Conservation (phyloP, 2,797 vertebrate genomes). For the Sebastolobus altivelis region DNA sequence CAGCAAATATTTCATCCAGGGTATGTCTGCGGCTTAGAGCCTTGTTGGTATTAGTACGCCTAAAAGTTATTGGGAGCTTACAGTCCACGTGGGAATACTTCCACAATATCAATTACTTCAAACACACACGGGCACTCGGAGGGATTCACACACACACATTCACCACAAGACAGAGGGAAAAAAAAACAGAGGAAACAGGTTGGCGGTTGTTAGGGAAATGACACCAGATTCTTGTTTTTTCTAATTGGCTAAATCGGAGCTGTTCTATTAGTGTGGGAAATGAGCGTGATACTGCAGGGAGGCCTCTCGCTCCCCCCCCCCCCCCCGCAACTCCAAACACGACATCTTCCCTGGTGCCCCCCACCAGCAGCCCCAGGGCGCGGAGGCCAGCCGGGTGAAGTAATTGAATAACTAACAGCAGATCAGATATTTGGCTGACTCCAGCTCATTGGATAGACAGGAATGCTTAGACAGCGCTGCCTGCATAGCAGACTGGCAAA, state of each 20-base stretch:
- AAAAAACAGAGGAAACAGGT: constrained; percentile 53
- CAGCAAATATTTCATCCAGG: constrained; percentile 82
- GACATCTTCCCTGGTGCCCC: constrained; percentile 35
- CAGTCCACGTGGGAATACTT: constrained; percentile 72
- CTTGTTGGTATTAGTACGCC: constrained; percentile 75
- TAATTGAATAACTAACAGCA: constrained; percentile 79
- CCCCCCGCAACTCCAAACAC: neutral
- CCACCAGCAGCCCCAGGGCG: constrained; percentile 56
- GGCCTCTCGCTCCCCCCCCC: constrained; percentile 12
- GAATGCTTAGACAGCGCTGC: constrained; percentile 66
- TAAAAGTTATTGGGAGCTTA: constrained; percentile 79
- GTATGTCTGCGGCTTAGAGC: constrained; percentile 73
- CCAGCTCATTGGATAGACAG: constrained; percentile 67
- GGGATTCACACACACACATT: constrained; percentile 50
- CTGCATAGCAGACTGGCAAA: constrained; percentile 37
- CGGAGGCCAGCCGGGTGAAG: constrained; percentile 50
- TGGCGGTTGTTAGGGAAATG: constrained; percentile 67
- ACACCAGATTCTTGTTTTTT: constrained; percentile 66
- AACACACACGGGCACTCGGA: constrained; percentile 48
- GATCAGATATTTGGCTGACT: constrained; percentile 77
- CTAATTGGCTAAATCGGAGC: constrained; percentile 76
- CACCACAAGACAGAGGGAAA: constrained; percentile 7
- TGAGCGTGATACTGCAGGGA: constrained; percentile 45
- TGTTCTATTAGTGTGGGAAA: constrained; percentile 69
- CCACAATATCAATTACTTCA: constrained; percentile 72